Percentiles rank a stretch among this genome's conserved stretches.
Evolutionary conservation across 30 jellyfish, hydroid and myxozoan genomes (phyloP).

Genomic region (Cassiopea xamachana): DNA sequence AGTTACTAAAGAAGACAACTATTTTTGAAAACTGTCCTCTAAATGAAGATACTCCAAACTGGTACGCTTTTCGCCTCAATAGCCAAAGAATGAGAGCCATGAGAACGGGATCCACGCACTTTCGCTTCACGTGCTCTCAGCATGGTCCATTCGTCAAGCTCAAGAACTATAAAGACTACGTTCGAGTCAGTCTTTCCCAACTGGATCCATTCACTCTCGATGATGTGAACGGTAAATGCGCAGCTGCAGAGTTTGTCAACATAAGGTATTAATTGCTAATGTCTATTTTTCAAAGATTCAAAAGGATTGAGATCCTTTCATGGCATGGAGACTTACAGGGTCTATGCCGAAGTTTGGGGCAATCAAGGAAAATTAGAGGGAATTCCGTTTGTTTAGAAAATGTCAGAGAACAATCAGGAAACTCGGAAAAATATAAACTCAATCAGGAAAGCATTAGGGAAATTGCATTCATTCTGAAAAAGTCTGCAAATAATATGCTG

Average conservation of each 20-base stretch:
- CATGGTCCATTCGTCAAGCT: slow-evolving; percentile 28
- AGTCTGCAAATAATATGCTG: too few relatives aligned
- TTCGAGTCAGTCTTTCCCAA: slow-evolving; percentile 17
- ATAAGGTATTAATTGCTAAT: neutral
- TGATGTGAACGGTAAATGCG: slow-evolving; percentile 12
- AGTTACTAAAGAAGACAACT: neutral
- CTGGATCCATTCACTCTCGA: slow-evolving; percentile 22
- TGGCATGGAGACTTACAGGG: too few relatives aligned
- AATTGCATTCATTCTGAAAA: too few relatives aligned
- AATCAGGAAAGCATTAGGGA: too few relatives aligned
- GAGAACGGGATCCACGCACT: slow-evolving; percentile 1
- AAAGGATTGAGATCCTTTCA: too few relatives aligned
- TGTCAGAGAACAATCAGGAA: too few relatives aligned
- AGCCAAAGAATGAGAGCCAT: neutral
- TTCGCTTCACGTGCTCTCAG: slow-evolving; percentile 31
- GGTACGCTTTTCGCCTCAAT: neutral
- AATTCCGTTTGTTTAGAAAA: too few relatives aligned
- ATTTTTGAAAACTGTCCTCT: slow-evolving; percentile 4
- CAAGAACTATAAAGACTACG: slow-evolving; percentile 8
- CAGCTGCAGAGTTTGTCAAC: slow-evolving; percentile 9
- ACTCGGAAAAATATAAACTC: too few relatives aligned
- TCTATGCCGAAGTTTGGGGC: too few relatives aligned
- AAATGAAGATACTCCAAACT: slow-evolving; percentile 28
- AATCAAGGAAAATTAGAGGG: too few relatives aligned
- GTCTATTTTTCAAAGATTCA: too few relatives aligned